Evolutionary conservation across 2,797 vertebrate genomes (phyloP), one percentile per base, ranked within the genome.

Genomic region (Eulemur coronatus): DNA sequence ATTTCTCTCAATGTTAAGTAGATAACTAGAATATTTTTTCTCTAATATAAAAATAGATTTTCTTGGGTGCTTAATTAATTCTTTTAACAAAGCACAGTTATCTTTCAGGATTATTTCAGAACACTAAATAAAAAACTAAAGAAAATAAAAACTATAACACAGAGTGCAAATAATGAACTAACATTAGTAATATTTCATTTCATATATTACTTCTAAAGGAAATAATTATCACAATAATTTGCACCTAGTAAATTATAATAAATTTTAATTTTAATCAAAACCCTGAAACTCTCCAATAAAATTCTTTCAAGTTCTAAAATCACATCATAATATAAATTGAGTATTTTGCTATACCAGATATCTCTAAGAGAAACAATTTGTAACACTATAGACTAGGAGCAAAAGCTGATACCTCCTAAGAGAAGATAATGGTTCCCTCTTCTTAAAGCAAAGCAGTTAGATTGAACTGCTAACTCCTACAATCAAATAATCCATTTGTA

Each of bases 191-290:
- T 76, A 82, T 84, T 93, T 87, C 28, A 63, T 48, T 89, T 70
- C 35, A 26, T 57, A 43, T 43, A 35, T 80, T 93, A 82, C 0
- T 84, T 52, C 26, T 50, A 82, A 79, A 14, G 41, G 35, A 96
- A 24, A 43, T 61, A 43, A 92, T 52, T 70, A 95, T 61, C 35
- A 65, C 5, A 55, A 88, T 94, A 75, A 91, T 38, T 80, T 73
- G 55, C 50, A 20, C 9, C 50, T 84, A 85, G 5, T 59, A 88
- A 92, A 61, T 90, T 78, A 96, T 0, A 85, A 82, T 30, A 76
- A 80, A 96, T 55, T 89, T 96, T 67, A 75, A 86, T 48, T 93
- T 94, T 50, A 84, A 89, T 95, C 8, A 89, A 69, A 95, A 78
- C 9, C n/a, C 35, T 93, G 28, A 91, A 85, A 67, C 15, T 65